Conservation (phyloP, 2,888 invertebrate genomes). For the Calameuta idolon region DNA sequence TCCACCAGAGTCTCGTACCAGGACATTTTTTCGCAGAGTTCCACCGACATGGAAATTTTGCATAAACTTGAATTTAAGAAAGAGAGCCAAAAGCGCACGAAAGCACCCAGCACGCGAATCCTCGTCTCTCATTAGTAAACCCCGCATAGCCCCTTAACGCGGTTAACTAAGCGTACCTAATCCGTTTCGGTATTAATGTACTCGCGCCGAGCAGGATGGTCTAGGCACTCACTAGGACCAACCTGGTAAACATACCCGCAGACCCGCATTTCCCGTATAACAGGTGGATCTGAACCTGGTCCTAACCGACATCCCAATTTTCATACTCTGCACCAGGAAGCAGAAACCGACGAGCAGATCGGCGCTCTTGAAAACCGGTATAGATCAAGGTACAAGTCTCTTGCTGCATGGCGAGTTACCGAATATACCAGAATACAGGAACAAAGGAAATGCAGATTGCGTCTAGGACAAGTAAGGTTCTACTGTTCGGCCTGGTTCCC, state of each 20-base stretch:
- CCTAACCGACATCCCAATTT: not conserved
- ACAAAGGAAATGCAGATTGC: not conserved
- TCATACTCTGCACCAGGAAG: not conserved
- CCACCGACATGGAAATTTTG: not conserved
- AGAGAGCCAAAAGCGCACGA: not conserved
- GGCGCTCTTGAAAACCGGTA: not conserved
- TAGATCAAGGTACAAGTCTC: not conserved
- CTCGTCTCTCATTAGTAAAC: not conserved
- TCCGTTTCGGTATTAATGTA: constrained; percentile 23
- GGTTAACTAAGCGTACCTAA: constrained; percentile 35
- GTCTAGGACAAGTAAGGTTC: not conserved
- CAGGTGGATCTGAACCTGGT: not conserved
- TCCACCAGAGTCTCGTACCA: not conserved
- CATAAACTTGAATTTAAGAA: not conserved
- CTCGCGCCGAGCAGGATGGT: not conserved
- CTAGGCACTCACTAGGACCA: not conserved
- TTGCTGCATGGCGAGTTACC: not conserved
- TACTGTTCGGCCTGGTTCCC: not conserved
- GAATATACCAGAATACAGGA: not conserved
- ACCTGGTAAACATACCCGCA: not conserved
- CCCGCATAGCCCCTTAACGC: constrained; percentile 25
- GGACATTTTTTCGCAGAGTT: not conserved
- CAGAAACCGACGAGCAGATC: not conserved
- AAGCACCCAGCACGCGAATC: not conserved
- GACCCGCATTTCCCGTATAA: not conserved